Conservation (phyloP, 2,888 invertebrate genomes). For the Lasioglossum vierecki region DNA sequence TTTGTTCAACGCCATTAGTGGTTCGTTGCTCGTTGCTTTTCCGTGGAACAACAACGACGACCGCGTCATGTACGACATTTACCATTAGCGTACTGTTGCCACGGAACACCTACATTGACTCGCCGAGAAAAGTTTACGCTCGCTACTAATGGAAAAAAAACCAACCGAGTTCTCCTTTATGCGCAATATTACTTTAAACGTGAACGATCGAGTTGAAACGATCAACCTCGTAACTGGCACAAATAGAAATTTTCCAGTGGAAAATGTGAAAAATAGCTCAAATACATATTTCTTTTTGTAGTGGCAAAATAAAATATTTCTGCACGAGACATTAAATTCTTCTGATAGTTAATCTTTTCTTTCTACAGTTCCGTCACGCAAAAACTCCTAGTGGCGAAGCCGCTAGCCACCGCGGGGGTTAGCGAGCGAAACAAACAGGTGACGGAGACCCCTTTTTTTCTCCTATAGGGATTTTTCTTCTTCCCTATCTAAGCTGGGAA, state of each 20-base stretch:
- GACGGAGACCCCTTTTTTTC: too few relatives aligned
- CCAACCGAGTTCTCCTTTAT: slow-evolving; percentile 24
- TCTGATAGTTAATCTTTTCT: too few relatives aligned
- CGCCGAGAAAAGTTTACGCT: slow-evolving; percentile 38
- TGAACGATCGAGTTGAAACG: slow-evolving; percentile 31
- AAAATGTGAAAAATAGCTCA: background rate
- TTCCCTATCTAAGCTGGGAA: too few relatives aligned
- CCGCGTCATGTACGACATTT: slow-evolving; percentile 58
- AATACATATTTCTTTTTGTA: too few relatives aligned
- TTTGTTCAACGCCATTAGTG: slow-evolving; percentile 63
- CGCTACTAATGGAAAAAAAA: slow-evolving; percentile 39
- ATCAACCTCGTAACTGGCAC: background rate
- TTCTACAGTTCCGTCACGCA: too few relatives aligned
- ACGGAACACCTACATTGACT: slow-evolving; percentile 30
- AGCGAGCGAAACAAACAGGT: too few relatives aligned
- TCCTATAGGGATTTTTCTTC: too few relatives aligned
- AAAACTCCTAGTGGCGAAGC: too few relatives aligned
- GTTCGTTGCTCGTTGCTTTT: slow-evolving; percentile 58
- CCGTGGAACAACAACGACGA: slow-evolving; percentile 45
- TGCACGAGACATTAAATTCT: too few relatives aligned
- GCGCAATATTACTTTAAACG: slow-evolving; percentile 27
- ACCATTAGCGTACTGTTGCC: slow-evolving; percentile 42
- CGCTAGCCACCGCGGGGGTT: too few relatives aligned
- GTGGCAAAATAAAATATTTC: too few relatives aligned
- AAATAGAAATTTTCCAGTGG: background rate